These are phyloP conservation scores for Dicentrarchus labrax DNA, from an alignment of 2,113 vertebrate genomes.

Conservation along the genomic window DNA sequence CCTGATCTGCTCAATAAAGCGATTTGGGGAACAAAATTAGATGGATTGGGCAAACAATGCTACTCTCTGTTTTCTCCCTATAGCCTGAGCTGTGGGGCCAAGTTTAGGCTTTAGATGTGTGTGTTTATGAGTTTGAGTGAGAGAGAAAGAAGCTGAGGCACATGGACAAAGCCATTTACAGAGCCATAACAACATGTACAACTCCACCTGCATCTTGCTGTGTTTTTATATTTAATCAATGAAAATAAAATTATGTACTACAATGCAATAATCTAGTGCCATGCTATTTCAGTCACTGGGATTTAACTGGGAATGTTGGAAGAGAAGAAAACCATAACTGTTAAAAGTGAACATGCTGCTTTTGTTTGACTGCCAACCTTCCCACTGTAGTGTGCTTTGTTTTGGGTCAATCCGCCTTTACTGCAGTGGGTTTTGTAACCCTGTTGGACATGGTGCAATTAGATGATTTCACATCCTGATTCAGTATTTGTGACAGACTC, in stretches of 20 bases:
- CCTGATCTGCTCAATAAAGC: slow-evolving; percentile 74
- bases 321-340: background rate
- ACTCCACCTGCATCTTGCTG: slow-evolving; percentile 32
- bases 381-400: background rate
- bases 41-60: slow-evolving; percentile 78
- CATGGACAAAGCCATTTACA: slow-evolving; percentile 3
- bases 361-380: background rate
- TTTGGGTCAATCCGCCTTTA: background rate
- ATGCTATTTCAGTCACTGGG: background rate
- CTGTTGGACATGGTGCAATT: background rate
- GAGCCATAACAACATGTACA: slow-evolving; percentile 4
- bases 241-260: background rate
- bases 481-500: slow-evolving; percentile 19
- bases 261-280: background rate
- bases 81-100: slow-evolving; percentile 46
- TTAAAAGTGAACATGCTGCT: background rate
- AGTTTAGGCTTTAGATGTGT: slow-evolving; percentile 23
- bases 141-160: background rate
- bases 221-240: background rate
- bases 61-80: slow-evolving; percentile 58
- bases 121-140: background rate
- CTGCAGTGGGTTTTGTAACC: background rate
- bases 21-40: slow-evolving; percentile 73
- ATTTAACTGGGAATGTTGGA: background rate
- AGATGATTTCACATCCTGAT: slow-evolving; percentile 26